These are phyloP conservation scores for Meghimatium bilineatum DNA, from an alignment of 2,888 invertebrate genomes.

Conservation along the genomic window DNA sequence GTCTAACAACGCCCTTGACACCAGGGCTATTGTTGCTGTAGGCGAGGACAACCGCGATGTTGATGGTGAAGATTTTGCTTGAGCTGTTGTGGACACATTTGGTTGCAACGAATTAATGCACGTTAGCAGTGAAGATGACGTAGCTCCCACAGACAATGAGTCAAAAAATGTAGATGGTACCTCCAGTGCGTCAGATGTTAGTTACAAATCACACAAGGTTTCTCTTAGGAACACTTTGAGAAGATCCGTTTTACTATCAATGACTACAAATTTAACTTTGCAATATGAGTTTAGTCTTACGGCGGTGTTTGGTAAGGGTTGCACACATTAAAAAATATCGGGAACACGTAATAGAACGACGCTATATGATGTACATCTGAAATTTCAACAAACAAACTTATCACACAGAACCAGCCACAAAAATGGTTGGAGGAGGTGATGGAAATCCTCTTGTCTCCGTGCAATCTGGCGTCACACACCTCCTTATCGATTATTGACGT, in stretches of 20 bases:
- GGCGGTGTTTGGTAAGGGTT: not conserved
- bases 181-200: slow-evolving; percentile 2
- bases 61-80: not conserved
- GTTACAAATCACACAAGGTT: too few species aligned
- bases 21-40: not conserved
- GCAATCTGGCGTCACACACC: not conserved
- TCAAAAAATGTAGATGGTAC: not conserved
- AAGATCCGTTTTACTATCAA: too few species aligned
- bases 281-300: not conserved
- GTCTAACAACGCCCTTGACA: not conserved
- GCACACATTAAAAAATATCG: not conserved
- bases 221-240: too few species aligned
- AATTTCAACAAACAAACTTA: not conserved
- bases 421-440: not conserved
- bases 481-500: slow-evolving; percentile 1
- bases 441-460: not conserved
- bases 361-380: not conserved
- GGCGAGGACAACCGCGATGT: not conserved
- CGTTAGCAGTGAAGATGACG: not conserved
- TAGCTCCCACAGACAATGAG: not conserved
- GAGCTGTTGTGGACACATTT: not conserved
- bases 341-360: not conserved
- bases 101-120: not conserved
- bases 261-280: too few species aligned
- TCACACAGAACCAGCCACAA: not conserved